Conservation (phyloP, 2,797 vertebrate species). For the Scarus forsteni region DNA sequence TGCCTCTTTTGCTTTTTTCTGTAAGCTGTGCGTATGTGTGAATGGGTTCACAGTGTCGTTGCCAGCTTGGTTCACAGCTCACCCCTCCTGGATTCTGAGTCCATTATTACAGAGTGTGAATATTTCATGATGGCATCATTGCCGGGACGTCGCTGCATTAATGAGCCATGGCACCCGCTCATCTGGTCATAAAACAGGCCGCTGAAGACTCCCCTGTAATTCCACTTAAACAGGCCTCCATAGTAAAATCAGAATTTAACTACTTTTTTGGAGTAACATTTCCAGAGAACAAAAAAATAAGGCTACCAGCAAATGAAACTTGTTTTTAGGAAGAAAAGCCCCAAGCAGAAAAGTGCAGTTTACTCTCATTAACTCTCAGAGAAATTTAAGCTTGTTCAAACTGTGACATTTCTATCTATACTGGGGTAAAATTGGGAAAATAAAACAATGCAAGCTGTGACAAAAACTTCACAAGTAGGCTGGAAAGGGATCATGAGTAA, state of each 20-base stretch:
- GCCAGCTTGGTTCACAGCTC: constrained; percentile 26
- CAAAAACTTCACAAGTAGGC: constrained; percentile 11
- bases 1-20: constrained; percentile 32
- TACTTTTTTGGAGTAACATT: constrained; percentile 47
- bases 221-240: constrained; percentile 28
- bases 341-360: constrained; percentile 17
- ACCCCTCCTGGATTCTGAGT: constrained; percentile 48
- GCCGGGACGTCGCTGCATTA: constrained; percentile 52
- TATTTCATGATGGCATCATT: constrained; percentile 79
- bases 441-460: too few relatives aligned
- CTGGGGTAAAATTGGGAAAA: too few relatives aligned
- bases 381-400: constrained; percentile 31
- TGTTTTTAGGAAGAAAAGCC: constrained; percentile 26
- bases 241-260: constrained; percentile 35
- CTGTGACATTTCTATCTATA: constrained; percentile 18
- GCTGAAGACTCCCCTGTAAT: constrained; percentile 20
- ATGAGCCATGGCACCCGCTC: constrained; percentile 60
- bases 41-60: constrained; percentile 23
- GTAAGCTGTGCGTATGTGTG: constrained; percentile 22
- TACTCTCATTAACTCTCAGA: constrained; percentile 25
- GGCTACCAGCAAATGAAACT: constrained; percentile 11
- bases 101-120: constrained; percentile 77
- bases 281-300: constrained; percentile 21
- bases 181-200: constrained; percentile 40
- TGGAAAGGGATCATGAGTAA: constrained; percentile 10